These are phyloP conservation scores for Thumatha senex DNA, from an alignment of 2,888 invertebrate genomes.

Conservation along the genomic window DNA sequence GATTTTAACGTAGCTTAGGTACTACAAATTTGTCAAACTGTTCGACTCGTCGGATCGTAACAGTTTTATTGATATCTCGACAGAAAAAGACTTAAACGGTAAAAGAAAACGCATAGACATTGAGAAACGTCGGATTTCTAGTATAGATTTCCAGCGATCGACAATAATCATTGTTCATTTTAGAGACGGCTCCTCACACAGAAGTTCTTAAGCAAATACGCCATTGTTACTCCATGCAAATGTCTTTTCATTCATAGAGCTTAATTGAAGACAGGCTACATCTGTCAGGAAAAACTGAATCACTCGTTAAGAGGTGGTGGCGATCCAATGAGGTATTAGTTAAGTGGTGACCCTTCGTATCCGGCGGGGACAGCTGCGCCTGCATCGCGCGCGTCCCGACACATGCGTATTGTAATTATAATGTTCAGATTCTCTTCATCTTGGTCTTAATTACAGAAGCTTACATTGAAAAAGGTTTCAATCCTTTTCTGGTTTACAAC, in stretches of 20 bases:
- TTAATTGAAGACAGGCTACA: constrained; percentile 74
- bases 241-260: constrained; percentile 73
- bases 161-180: constrained; percentile 76
- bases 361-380: constrained; percentile 73
- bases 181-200: constrained; percentile 50
- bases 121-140: constrained; percentile 75
- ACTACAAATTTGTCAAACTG: constrained; percentile 74
- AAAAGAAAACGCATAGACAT: constrained; percentile 37
- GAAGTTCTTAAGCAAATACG: constrained; percentile 70
- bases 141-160: constrained; percentile 68
- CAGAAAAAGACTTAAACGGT: constrained; percentile 47
- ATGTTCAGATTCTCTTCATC: constrained; percentile 49
- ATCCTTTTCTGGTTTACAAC: neutral
- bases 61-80: constrained; percentile 58
- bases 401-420: constrained; percentile 66
- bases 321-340: constrained; percentile 67
- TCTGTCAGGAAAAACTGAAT: constrained; percentile 80
- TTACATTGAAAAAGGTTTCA: neutral
- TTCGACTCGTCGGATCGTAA: constrained; percentile 50
- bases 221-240: constrained; percentile 75
- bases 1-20: too few species aligned
- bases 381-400: constrained; percentile 43
- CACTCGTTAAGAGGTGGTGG: constrained; percentile 72
- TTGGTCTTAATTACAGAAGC: constrained; percentile 35
- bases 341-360: constrained; percentile 78